A percentile compares a stretch with the other conserved stretches of the same genome.
These are phyloP conservation scores for Pedetes capensis DNA, from an alignment of 2,113 vertebrate genomes.

Conservation along the genomic window DNA sequence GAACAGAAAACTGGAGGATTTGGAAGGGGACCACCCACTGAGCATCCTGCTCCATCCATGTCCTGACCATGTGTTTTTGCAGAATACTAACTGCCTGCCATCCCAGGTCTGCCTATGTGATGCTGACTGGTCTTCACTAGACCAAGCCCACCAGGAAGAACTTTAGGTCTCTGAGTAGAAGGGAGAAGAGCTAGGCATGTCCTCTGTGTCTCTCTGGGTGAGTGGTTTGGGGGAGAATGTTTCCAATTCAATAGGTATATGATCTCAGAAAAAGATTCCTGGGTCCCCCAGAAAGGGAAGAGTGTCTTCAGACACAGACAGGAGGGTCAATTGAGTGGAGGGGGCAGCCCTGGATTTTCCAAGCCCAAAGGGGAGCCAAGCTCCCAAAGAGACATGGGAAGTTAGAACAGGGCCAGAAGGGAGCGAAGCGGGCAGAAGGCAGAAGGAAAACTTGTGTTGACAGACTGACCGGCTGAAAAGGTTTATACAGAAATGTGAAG, in stretches of 20 bases:
- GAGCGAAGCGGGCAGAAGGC: background rate
- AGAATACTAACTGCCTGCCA: background rate
- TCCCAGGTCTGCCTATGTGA: background rate
- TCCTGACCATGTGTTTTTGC: background rate
- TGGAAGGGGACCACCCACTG: background rate
- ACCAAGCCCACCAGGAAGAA: background rate
- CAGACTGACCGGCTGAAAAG: conserved; percentile 49
- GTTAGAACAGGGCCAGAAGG: conserved; percentile 10
- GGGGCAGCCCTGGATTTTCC: background rate
- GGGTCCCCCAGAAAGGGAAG: background rate
- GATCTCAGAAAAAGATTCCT: background rate
- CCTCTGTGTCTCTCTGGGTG: background rate
- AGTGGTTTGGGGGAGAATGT: background rate
- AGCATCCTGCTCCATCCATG: background rate
- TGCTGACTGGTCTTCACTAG: background rate
- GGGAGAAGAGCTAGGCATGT: background rate
- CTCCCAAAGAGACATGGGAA: conserved; percentile 35
- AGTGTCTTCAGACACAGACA: background rate
- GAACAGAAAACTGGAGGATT: background rate
- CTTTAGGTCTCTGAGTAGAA: background rate
- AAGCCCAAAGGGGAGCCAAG: background rate
- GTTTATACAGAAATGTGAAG: conserved; percentile 42
- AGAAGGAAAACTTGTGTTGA: conserved; percentile 56
- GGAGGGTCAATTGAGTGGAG: background rate
- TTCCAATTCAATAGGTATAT: background rate